A percentile compares a stretch with the other conserved stretches of the same genome.
These are phyloP conservation scores for Euzophera pinguis DNA, from an alignment of 2,888 invertebrate genomes.

Conservation along the genomic window DNA sequence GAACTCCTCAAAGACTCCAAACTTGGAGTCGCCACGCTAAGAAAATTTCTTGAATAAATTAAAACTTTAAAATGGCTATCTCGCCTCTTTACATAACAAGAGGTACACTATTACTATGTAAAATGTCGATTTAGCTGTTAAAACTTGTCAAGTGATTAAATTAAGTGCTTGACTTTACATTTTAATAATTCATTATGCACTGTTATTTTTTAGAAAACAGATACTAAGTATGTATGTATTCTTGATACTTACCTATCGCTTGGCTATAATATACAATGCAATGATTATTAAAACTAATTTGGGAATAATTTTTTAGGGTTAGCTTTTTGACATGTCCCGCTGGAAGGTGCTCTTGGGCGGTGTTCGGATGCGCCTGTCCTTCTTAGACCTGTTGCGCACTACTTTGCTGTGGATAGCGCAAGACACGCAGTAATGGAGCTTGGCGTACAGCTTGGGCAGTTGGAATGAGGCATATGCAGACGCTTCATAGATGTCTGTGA, in stretches of 20 bases:
- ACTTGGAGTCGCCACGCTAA: constrained; percentile 13
- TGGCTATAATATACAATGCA: too few relatives aligned
- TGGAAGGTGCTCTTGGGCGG: constrained; percentile 96
- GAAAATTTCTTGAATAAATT: constrained; percentile 21
- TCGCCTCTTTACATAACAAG: constrained; percentile 35
- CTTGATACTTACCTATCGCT: too few relatives aligned
- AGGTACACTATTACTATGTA: constrained; percentile 48
- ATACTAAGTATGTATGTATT: too few relatives aligned
- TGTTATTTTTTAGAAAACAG: too few relatives aligned
- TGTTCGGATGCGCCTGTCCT: constrained; percentile 96
- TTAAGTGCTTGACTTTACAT: background rate
- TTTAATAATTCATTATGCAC: too few relatives aligned
- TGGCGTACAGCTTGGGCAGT: constrained; percentile 98
- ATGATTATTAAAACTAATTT: too few relatives aligned
- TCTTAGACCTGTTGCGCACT: constrained; percentile 98
- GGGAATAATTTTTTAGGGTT: too few relatives aligned
- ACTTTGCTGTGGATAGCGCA: constrained; percentile 99
- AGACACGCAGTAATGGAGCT: constrained; percentile 99
- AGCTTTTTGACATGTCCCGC: constrained; percentile 86
- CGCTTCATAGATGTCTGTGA: constrained; percentile 98
- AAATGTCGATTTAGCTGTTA: constrained; percentile 38
- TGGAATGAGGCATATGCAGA: constrained; percentile 96
- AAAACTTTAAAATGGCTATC: constrained; percentile 14
- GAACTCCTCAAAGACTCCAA: constrained; percentile 17
- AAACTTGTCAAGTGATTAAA: background rate